Conservation (phyloP, 2,888 invertebrate genomes). For the Gasteruption jaculator region DNA sequence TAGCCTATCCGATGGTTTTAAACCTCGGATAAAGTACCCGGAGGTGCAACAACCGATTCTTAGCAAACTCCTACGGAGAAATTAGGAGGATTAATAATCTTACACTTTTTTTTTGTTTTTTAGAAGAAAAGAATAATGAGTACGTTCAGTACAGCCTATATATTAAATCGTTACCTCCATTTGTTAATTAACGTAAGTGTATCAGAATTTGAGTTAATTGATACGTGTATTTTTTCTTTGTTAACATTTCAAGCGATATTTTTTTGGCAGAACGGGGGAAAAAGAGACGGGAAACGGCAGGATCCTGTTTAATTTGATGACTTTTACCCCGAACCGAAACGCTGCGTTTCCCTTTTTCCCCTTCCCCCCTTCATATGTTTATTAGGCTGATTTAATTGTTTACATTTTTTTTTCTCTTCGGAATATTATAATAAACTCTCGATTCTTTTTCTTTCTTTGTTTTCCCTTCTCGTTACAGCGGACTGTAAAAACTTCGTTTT, state of each 20-base stretch:
- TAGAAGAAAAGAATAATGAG: slow-evolving; percentile 32
- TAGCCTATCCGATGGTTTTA: too few species aligned
- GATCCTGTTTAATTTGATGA: slow-evolving; percentile 6
- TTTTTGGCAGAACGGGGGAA: slow-evolving; percentile 9
- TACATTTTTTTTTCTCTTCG: too few species aligned
- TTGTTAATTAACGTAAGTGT: slow-evolving; percentile 29
- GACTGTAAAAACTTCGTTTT: too few species aligned
- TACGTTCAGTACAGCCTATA: slow-evolving; percentile 32
- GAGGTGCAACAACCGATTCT: too few species aligned
- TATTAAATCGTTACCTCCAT: slow-evolving; percentile 36
- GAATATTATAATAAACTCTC: too few species aligned
- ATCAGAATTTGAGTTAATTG: slow-evolving; percentile 26
- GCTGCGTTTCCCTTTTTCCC: not conserved
- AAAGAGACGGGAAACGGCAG: slow-evolving; percentile 8
- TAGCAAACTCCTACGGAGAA: too few species aligned
- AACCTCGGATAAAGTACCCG: too few species aligned
- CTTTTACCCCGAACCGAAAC: slow-evolving; percentile 33
- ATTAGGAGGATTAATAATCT: slow-evolving; percentile 34
- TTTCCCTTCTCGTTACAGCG: slow-evolving; percentile 4
- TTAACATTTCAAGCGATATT: slow-evolving; percentile 15
- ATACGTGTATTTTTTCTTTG: slow-evolving; percentile 24
- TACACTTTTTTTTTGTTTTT: slow-evolving; percentile 30
- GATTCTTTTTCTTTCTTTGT: slow-evolving; percentile 11
- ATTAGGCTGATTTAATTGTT: too few species aligned
- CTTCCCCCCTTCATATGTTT: too few species aligned